Evolutionary conservation across 2,888 invertebrate genomes (phyloP), one percentile per base, ranked within the genome.

Genomic region (Subacronicta megacephala): DNA sequence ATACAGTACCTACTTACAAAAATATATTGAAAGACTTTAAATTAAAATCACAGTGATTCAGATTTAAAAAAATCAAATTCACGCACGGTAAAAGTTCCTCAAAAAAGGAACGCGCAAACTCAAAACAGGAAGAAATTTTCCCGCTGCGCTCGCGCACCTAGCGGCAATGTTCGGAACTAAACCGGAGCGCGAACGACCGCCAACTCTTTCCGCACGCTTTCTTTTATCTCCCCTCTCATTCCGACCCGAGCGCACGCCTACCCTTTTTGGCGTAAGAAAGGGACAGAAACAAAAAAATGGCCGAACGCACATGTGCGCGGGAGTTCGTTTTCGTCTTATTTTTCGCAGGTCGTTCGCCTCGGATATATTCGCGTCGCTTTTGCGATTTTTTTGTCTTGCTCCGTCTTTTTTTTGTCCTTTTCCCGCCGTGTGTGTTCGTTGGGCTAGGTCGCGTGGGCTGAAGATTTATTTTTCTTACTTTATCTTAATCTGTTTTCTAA

Each of bases 291-390:
- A 89, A 91, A 93, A 93, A 94, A 93, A 92, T 91, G 88, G 88
- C 84, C 80, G 88, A 87, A 91, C 91, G 90, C 92, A 93, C 92
- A 93, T 93, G 93, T 93, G 94, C 92, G 87, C 89, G 83, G 72
- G 89, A 84, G 88, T 81, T 77, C 73, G 82, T 86, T 83, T 91
- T 93, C 88, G 90, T 90, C 87, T 92, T 93, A 86, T 92, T 93
- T 93, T 94, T 94, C 87, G 92, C 88, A 85, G 92, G 89, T 92
- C 92, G 85, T 92, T 93, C 83, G 82, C 91, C 93, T 87, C 85
- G 88, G 85, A 85, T 86, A 87, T 90, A 90, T 92, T 91, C 88
- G 89, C 83, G 81, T 79, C 75, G 75, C 67, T 73, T 78, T 82
- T 77, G 83, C 75, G 71, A 67, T 79, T 79, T 85, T 88, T 89